Percentiles rank a stretch among this genome's conserved stretches.
phyloP scores from a whole-genome alignment of 2,797 vertebrate species.

The Bovichtus variegatus region DNA sequence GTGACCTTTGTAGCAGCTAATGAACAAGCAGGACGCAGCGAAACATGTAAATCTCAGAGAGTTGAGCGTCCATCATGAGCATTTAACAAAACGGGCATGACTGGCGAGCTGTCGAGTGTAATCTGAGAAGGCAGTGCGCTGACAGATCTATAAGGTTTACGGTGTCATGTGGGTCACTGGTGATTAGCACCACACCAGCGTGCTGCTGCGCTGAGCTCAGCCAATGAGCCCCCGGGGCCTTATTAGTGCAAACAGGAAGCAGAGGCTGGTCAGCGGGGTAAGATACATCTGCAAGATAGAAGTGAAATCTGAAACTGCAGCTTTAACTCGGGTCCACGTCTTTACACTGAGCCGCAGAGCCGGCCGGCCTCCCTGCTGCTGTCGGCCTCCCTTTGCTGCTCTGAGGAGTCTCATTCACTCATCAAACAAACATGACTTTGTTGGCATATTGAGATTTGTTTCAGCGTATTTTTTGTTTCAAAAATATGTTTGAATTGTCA shows the following conservation, averaged over 20 bases:
- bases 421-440: neutral
- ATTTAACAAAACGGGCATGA: constrained; percentile 42
- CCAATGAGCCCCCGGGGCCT: constrained; percentile 75
- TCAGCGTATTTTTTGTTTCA: neutral
- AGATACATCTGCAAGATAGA: constrained; percentile 40
- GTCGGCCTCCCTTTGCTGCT: constrained; percentile 6
- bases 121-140: constrained; percentile 51
- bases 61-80: constrained; percentile 1
- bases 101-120: constrained; percentile 33
- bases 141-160: constrained; percentile 71
- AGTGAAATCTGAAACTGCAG: constrained; percentile 64
- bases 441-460: neutral
- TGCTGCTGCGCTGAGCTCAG: constrained; percentile 49
- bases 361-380: neutral
- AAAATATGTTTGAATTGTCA: neutral
- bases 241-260: constrained; percentile 75
- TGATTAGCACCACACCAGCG: constrained; percentile 64
- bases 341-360: constrained; percentile 18
- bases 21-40: neutral
- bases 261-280: constrained; percentile 49
- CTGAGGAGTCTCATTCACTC: neutral
- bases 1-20: constrained; percentile 33
- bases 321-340: constrained; percentile 19
- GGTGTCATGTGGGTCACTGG: constrained; percentile 66
- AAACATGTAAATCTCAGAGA: neutral